phyloP scores from a whole-genome alignment of 2,888 invertebrate genomes.

The Platycnemis pennipes region DNA sequence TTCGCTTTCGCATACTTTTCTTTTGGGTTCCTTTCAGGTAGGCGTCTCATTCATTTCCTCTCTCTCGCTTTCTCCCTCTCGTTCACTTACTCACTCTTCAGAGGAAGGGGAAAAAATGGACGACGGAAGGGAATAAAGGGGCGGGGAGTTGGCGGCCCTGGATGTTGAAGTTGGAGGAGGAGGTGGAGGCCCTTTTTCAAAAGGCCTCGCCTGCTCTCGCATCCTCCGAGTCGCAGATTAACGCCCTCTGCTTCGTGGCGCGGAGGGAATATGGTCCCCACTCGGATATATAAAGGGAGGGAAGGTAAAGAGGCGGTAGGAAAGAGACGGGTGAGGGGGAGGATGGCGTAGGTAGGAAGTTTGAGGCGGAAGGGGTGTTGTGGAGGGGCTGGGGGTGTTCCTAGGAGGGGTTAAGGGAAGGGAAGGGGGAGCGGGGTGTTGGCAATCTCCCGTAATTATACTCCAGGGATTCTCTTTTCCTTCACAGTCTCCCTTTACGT shows the following conservation, averaged over 20 bases:
- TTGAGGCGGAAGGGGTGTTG: neutral
- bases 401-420: neutral
- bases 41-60: too few species aligned
- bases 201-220: neutral
- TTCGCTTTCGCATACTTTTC: too few species aligned
- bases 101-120: too few species aligned
- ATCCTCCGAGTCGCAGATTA: constrained; percentile 53
- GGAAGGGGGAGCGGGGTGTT: constrained; percentile 29
- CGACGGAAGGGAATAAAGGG: too few species aligned
- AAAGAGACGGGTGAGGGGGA: neutral
- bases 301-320: neutral
- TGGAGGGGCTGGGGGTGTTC: neutral
- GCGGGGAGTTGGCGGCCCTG: too few species aligned
- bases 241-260: constrained; percentile 52
- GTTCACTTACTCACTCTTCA: too few species aligned
- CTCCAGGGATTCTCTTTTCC: constrained; percentile 61
- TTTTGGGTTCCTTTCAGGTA: too few species aligned
- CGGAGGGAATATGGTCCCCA: constrained; percentile 53
- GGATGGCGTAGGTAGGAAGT: neutral
- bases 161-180: too few species aligned
- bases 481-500: neutral
- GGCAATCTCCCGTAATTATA: constrained; percentile 66
- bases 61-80: too few species aligned
- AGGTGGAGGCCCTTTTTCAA: too few species aligned
- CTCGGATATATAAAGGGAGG: constrained; percentile 41